Conservation (phyloP, 2,113 vertebrate genomes). For the Eurypyga helias region DNA sequence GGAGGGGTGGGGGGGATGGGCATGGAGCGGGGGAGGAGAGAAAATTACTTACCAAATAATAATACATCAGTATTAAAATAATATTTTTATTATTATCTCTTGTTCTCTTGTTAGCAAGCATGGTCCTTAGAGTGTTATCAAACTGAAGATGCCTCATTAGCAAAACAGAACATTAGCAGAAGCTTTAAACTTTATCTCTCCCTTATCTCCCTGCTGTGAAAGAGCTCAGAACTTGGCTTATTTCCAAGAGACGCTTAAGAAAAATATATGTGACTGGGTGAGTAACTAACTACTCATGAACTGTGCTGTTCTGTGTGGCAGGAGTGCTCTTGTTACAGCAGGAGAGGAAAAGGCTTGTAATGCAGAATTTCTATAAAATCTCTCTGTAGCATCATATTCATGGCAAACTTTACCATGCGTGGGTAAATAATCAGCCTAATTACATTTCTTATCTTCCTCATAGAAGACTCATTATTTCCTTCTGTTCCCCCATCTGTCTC, state of each 20-base stretch:
- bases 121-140: not conserved
- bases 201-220: not conserved
- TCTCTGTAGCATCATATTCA: not conserved
- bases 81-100: not conserved
- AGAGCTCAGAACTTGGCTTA: not conserved
- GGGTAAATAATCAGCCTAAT: constrained; percentile 13
- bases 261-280: not conserved
- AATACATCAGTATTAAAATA: not conserved
- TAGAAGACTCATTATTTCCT: constrained; percentile 17
- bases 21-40: no score
- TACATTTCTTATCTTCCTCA: not conserved
- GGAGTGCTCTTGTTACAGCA: not conserved
- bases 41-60: not conserved
- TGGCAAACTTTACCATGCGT: not conserved
- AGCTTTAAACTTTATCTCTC: not conserved
- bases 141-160: not conserved
- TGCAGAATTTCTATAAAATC: not conserved
- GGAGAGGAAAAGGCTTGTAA: not conserved
- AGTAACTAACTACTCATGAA: not conserved
- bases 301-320: not conserved
- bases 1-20: no score
- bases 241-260: constrained; percentile 10
- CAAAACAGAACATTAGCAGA: not conserved
- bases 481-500: constrained; percentile 54
- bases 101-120: not conserved